Percentiles rank a stretch among this genome's conserved stretches.
phyloP scores from a whole-genome alignment of 2,888 invertebrate species.

The Esperia sulphurella region DNA sequence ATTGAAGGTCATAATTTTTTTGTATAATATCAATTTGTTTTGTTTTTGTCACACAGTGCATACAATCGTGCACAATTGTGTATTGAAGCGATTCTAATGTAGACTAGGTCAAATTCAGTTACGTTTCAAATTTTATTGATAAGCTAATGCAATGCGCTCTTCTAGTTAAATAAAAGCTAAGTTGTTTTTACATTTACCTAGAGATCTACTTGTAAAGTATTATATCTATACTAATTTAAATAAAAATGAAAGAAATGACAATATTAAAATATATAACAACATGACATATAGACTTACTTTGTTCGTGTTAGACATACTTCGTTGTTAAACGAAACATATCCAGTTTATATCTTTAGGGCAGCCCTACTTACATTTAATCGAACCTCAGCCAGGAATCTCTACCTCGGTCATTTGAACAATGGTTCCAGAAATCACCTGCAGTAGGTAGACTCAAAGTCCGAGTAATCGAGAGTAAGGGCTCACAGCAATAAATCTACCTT shows the following conservation, averaged over 20 bases:
- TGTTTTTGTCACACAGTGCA: conserved; percentile 42
- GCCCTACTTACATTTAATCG: conserved; percentile 45
- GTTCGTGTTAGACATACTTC: conserved; percentile 64
- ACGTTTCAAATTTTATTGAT: conserved; percentile 29
- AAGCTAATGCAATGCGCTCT: conserved; percentile 39
- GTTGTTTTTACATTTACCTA: conserved; percentile 55
- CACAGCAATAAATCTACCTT: conserved; percentile 36
- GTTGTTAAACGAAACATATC: conserved; percentile 52
- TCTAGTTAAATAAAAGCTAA: conserved; percentile 31
- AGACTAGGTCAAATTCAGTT: conserved; percentile 30
- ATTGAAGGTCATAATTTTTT: neutral
- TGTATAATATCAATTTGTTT: conserved; percentile 44
- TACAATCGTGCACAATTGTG: conserved; percentile 33
- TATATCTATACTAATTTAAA: conserved; percentile 58
- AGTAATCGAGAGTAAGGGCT: conserved; percentile 28
- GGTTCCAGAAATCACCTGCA: neutral
- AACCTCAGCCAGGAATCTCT: conserved; percentile 10
- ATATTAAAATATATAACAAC: conserved; percentile 74
- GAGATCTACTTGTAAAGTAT: conserved; percentile 64
- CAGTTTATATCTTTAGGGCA: conserved; percentile 42
- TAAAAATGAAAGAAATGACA: conserved; percentile 63
- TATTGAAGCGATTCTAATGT: conserved; percentile 30
- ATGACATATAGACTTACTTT: conserved; percentile 65
- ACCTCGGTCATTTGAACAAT: neutral
- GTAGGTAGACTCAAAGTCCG: conserved; percentile 12